Base-by-base conservation (phyloP, 1,140 invertebrate species). In the Dreissena polymorpha region DNA sequence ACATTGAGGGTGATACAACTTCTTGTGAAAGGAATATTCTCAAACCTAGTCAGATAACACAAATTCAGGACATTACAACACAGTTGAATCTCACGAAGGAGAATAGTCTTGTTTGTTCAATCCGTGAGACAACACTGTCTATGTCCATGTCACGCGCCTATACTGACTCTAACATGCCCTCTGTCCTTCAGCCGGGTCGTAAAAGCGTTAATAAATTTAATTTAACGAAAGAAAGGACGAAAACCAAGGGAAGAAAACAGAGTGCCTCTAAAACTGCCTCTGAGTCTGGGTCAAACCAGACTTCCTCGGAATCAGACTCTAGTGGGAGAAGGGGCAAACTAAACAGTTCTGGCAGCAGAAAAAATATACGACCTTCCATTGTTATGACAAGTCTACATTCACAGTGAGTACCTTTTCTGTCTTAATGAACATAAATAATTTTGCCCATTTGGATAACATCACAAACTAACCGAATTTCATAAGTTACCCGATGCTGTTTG, bases 341-440 rank as follows among this genome's bases (percentile, higher is more conserved):
- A 10, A 70, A 49, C 27, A 57, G 27, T 14, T 76, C 72, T n/a
- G 53, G 63, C n/a, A 16, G 39, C 70, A 18, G 27, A 51, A 83
- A 69, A 68, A 39, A 68, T 67, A 51, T 70, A 23, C 25, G 86
- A 78, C 87, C 89, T 7, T 88, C 89, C 0, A 29, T 91, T 14
- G 90, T 91, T 2, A 88, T 91, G 89, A 91, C 90, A 21, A 90
- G 89, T 79, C 76, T 91, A 16, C 90, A 91, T 83, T 86, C 87
- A 73, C 77, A 86, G 90, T 91, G 85, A 88, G 88, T 87, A 18
- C 64, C 39, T 64, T 25, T 76, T 77, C 6, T 68, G 21, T 2
- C 57, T 60, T 60, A 6, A 5, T 2, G 16, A 18, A 23, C 21
- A n/a, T 60, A 3, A 60, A 60, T 60, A 10, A 23, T 60, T 60